Base-by-base conservation (phyloP, 2,888 invertebrate genomes). In the Yponomeuta malinellus region DNA sequence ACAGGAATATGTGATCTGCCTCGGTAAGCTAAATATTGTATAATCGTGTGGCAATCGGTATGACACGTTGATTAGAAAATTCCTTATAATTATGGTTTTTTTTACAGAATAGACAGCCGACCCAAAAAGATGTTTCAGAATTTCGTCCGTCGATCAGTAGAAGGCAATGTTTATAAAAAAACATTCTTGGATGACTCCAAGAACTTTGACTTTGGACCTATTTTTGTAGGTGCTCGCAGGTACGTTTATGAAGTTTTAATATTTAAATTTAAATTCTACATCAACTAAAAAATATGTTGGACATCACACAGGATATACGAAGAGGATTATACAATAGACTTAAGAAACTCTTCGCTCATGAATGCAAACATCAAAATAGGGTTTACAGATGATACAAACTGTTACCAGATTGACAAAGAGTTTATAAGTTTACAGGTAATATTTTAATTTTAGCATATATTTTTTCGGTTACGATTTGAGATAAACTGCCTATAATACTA, bases 331-430 rank as follows among this genome's bases (percentile, higher is more conserved):
- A 82, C 83, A 10, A 90, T 95, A 4, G 86, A 90, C 72, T 83
- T 95, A 59, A 88, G 85, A 74, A 95, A 94, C 79, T 83, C 89
- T 63, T 94, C 94, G 0, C 79, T 88, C 1, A 86, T 94, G 71
- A 82, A 86, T 2, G 92, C 93, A 23, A 84, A 92, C 70, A 82
- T 93, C 66, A 79, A 78, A 10, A 88, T 94, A 48, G 87, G 86
- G 72, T 88, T 94, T 74, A 75, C 85, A 66, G 85, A 88, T 72
- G 85, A 88, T 1, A 88, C 85, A 2, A 78, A 82, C 8, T 82
- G 86, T n/a, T 95, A 94, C 78, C 76, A 84, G 73, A 82, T 93
- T 64, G 81, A 92, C 59, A 89, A 92, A 72, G 81, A 77, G 1
- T 81, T 78, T 72, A 80, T 90, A 67, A 76, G 73, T 71, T 78